Evolutionary conservation across 2,888 invertebrate species (phyloP).

Genomic region (Catocala fraxini): DNA sequence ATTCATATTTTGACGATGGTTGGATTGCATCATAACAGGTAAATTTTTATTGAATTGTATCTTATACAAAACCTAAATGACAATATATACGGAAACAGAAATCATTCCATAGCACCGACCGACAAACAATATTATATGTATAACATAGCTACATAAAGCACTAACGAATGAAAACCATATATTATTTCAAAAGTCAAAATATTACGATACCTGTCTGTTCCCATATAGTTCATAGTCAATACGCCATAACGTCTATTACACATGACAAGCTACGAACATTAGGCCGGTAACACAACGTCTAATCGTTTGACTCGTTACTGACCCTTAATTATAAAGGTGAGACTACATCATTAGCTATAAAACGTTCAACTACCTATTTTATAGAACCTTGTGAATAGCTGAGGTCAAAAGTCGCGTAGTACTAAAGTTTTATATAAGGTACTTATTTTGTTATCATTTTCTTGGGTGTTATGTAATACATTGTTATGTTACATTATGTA

Average conservation of each 20-base stretch:
- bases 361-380: neutral
- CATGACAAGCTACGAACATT: conserved; percentile 64
- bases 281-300: conserved; percentile 68
- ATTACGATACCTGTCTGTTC: conserved; percentile 37
- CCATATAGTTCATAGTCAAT: conserved; percentile 53
- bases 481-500: no score
- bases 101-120: neutral
- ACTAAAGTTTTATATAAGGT: no score
- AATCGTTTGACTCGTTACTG: conserved; percentile 70
- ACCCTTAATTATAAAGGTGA: conserved; percentile 70
- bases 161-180: conserved; percentile 28
- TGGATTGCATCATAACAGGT: neutral
- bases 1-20: no score
- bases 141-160: conserved; percentile 10
- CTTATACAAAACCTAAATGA: neutral
- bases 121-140: neutral
- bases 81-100: no score
- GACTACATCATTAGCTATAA: conserved; percentile 50
- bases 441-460: no score
- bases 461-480: no score
- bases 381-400: neutral
- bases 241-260: conserved; percentile 59
- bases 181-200: conserved; percentile 19
- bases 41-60: no score
- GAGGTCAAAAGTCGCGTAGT: neutral